Base-by-base conservation (phyloP, 1,140 invertebrate genomes). In the Macrosteles quadrilineatus region DNA sequence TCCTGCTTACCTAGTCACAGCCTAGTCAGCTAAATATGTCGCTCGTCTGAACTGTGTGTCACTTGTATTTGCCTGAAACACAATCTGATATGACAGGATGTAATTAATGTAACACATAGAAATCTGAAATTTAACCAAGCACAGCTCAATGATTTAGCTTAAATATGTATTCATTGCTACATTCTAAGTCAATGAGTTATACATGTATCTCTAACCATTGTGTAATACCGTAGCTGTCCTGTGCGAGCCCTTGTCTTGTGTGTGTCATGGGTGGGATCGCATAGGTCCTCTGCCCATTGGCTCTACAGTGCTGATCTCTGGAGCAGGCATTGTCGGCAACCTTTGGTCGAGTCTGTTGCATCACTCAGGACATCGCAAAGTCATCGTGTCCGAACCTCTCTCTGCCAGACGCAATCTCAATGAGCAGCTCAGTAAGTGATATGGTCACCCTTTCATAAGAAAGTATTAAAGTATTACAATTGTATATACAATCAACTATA, bases 261-360 rank as follows among this genome's bases (percentile, higher is more conserved):
- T 91, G 1, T 81, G 86, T 2, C 89, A 90, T 70, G 89, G 88
- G 0, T 87, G 85, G 81, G 85, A 90, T 71, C 80, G 80, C 32
- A 82, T 88, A 4, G n/a, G 23, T 9, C 86, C 86, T 0, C 79
- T 90, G 17, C 73, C 81, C 1, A 80, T 90, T 17, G 88, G 88
- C 2, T 73, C 80, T 1, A 85, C 82, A 57, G 85, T 90, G n/a
- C 80, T 90, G 0, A 78, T 91, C 0, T 83, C 85, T 1, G 89
- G 89, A 1, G 87, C 88, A 30, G 89, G 89, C 4, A 90, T 90
- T 53, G 90, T 91, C 73, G 89, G 89, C 74, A 73, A 89, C 70
- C 77, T 91, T 1, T 91, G 88, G 88, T 75, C 85, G 0, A 84
- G 81, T 12, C 75, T 86, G 0, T 78, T 91, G 1, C 88, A 91